Evolutionary conservation across 2,888 invertebrate species (phyloP), one percentile per base, ranked within the genome.

Genomic region (Phymatocera aterrima): DNA sequence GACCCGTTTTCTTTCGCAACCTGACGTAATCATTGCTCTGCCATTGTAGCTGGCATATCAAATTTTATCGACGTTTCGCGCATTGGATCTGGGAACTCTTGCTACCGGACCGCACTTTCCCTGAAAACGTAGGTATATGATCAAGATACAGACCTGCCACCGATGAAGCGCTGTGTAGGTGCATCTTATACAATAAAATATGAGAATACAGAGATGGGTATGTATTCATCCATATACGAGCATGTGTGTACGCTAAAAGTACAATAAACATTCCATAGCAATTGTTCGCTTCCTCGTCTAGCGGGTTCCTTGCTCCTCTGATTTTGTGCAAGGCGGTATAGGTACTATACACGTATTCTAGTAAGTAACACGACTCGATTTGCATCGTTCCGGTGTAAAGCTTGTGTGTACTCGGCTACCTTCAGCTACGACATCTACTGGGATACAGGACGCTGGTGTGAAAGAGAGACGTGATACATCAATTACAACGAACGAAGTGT

Each of bases 221-320:
- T 6, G 43, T 6, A 6, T 43, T 6, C 43, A 43, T 43, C 43
- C 12, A 43, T 10, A 43, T 43, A 43, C 43, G 43, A 43, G 43
- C 43, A 43, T 12, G 43, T 43, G 60, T 54, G 21, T 31, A 61
- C 15, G 28, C 43, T 28, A 12, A 64, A 68, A n/a, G 43, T 1
- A 46, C 46, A 68, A 68, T 68, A 68, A 68, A 68, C 68, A 68
- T 68, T 68, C 68, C 43, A 28, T 46, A 43, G 46, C 68, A 68
- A 68, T 68, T 68, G 43, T 68, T 28, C 24, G 68, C 46, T 68
- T 46, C n/a, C 68, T 68, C n/a, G 15, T 43, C 6, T 46, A 68
- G 68, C 40, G 43, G 46, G 43, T 37, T 64, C 31, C 61, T 64
- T n/a, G 61, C 61, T 64, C 61, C n/a, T 64, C 37, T 64, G 61